Percentiles rank a stretch among this genome's conserved stretches.
Evolutionary conservation across 2,797 vertebrate species (phyloP).

Genomic region (Mastacembelus armatus): DNA sequence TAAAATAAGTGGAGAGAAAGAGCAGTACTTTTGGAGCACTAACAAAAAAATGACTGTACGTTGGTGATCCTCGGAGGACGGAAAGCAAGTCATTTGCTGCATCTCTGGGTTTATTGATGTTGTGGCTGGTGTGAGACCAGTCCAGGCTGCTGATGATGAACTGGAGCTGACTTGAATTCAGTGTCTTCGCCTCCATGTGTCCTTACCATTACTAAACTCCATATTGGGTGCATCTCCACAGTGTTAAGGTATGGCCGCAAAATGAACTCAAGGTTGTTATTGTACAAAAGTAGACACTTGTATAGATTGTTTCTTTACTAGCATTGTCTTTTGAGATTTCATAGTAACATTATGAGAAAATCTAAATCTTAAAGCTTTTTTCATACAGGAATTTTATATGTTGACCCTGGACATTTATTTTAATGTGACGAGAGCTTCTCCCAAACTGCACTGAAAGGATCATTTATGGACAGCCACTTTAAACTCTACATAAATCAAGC

Average conservation of each 20-base stretch:
- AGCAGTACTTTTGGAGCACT: constrained; percentile 37
- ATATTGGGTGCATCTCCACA: constrained; percentile 63
- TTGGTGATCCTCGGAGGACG: constrained; percentile 40
- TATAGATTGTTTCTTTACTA: background rate
- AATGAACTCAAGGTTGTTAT: background rate
- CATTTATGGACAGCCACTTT: background rate
- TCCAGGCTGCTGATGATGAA: constrained; percentile 41
- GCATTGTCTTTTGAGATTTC: background rate
- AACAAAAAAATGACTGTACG: constrained; percentile 6
- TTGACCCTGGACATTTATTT: background rate
- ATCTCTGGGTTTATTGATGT: constrained; percentile 39
- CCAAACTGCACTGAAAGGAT: constrained; percentile 13
- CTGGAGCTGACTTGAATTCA: constrained; percentile 21
- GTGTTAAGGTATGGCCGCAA: constrained; percentile 2
- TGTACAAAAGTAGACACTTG: constrained; percentile 23
- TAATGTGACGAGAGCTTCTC: background rate
- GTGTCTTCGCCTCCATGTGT: constrained; percentile 29
- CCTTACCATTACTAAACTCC: constrained; percentile 15
- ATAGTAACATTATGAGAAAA: background rate
- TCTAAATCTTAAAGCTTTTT: background rate
- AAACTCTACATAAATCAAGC: constrained; percentile 11
- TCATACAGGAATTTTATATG: background rate
- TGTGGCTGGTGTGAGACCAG: constrained; percentile 41
- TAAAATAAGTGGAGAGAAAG: constrained; percentile 43
- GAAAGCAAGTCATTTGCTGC: constrained; percentile 35